Evolutionary conservation across 2,113 vertebrate species (phyloP).

Genomic region (Dasyurus viverrinus): DNA sequence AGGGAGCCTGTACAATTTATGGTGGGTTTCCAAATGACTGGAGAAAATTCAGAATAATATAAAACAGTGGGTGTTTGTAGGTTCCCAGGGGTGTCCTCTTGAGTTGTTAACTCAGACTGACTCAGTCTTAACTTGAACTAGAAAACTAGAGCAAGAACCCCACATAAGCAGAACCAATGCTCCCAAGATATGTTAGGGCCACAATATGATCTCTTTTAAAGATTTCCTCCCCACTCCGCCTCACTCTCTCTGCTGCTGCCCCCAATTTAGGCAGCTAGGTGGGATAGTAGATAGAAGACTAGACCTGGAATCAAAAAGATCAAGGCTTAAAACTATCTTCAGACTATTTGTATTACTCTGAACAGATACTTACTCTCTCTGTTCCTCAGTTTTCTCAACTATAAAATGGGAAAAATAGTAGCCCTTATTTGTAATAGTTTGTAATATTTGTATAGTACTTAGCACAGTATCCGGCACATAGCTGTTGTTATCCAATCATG

Average conservation of each 20-base stretch:
- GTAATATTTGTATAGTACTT: background rate
- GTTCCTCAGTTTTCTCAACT: background rate
- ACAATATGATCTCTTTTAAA: background rate
- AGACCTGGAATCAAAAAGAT: background rate
- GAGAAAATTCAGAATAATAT: constrained; percentile 22
- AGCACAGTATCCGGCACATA: no score
- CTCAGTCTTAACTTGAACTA: background rate
- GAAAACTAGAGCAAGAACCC: background rate
- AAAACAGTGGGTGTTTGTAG: constrained; percentile 34
- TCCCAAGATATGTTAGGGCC: background rate
- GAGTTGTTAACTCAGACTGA: background rate
- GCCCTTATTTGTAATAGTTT: background rate
- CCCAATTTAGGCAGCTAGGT: background rate
- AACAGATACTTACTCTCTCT: background rate
- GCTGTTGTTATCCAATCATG: background rate
- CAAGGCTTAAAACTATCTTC: background rate
- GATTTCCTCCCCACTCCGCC: background rate
- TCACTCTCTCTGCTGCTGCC: background rate
- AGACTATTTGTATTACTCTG: background rate
- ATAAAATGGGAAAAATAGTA: background rate
- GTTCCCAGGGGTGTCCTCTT: background rate
- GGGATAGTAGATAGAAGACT: background rate
- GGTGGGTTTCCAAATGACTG: constrained; percentile 65
- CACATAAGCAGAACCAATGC: background rate
- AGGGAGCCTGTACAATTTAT: constrained; percentile 54